Percentiles rank a stretch among this genome's conserved stretches.
These are phyloP conservation scores for Melanocharis versteri DNA, from an alignment of 2,113 vertebrate species.

Conservation along the genomic window DNA sequence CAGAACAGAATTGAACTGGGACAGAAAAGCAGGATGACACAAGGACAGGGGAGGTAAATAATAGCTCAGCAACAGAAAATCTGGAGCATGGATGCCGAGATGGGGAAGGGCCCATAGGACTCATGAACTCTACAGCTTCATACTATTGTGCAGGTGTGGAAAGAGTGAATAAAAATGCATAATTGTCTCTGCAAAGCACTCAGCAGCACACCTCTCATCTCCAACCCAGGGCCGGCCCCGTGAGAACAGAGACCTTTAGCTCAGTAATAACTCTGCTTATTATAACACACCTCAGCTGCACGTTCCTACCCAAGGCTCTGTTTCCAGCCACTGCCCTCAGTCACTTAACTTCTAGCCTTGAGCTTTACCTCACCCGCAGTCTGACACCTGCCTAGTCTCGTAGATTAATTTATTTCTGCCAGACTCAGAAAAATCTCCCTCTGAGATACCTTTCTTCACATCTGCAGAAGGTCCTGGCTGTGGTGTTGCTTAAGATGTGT, in stretches of 20 bases:
- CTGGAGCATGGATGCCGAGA: neutral
- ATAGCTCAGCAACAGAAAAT: conserved; percentile 19
- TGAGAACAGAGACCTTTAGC: conserved; percentile 36
- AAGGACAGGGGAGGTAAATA: neutral
- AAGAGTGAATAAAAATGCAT: conserved; percentile 40
- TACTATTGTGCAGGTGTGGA: conserved; percentile 14
- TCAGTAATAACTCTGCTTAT: conserved; percentile 36
- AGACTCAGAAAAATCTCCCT: neutral
- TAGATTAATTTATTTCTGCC: conserved; percentile 48
- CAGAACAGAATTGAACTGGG: conserved; percentile 29
- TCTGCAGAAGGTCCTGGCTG: neutral
- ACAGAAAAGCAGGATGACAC: neutral
- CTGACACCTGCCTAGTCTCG: conserved; percentile 13
- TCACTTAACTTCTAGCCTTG: neutral
- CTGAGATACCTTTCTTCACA: neutral
- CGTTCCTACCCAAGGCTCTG: neutral
- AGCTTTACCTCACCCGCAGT: neutral
- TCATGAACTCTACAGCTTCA: conserved; percentile 8
- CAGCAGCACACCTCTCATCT: conserved; percentile 1
- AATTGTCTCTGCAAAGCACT: neutral
- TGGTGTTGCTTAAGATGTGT: neutral
- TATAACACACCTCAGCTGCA: conserved; percentile 11
- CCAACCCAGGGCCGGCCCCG: fast-evolving
- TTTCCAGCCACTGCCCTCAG: neutral
- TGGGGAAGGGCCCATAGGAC: neutral